Evolutionary conservation across 2,113 vertebrate species (phyloP).

Genomic region (Heliornis fulica): DNA sequence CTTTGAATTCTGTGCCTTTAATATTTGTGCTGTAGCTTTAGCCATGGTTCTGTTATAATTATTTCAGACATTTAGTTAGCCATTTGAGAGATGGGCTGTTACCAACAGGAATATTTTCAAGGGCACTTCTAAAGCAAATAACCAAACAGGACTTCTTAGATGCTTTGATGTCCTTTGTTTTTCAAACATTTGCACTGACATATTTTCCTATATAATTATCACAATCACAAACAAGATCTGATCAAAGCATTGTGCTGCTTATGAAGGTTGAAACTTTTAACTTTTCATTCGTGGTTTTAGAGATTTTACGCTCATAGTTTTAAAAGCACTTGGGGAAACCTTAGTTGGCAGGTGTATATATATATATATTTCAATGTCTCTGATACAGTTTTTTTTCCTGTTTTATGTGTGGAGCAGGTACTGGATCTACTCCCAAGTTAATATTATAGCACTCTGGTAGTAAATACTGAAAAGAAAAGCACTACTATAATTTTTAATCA

Average conservation of each 20-base stretch:
- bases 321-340: not conserved
- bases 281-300: not conserved
- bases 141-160: constrained; percentile 29
- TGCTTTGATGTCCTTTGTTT: constrained; percentile 61
- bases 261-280: constrained; percentile 29
- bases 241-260: constrained; percentile 36
- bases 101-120: constrained; percentile 9
- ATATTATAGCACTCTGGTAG: not conserved
- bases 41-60: constrained; percentile 5
- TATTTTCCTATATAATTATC: constrained; percentile 59
- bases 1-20: constrained; percentile 21
- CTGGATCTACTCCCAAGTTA: not conserved
- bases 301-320: not conserved
- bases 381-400: not conserved
- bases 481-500: not conserved
- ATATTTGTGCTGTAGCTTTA: not conserved
- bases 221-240: constrained; percentile 33
- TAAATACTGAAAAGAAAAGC: not conserved
- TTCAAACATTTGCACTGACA: constrained; percentile 46
- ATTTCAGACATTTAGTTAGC: constrained; percentile 34
- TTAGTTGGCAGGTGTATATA: not conserved
- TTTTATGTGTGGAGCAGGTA: not conserved
- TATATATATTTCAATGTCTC: not conserved
- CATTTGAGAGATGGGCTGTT: constrained; percentile 18
- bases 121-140: constrained; percentile 28